phyloP scores from a whole-genome alignment of 2,888 invertebrate genomes.

The Ennomos erosarius region DNA sequence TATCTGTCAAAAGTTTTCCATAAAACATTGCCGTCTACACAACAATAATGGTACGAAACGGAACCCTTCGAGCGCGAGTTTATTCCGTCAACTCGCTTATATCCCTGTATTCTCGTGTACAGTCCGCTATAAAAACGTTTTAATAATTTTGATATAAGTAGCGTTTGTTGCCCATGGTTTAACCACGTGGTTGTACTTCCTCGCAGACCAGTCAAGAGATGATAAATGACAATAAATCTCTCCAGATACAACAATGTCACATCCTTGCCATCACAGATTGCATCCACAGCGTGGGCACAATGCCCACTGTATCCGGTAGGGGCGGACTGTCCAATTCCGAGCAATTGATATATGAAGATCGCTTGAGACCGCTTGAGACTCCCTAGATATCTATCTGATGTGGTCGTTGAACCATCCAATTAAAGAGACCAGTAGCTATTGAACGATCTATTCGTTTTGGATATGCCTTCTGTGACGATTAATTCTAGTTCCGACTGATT shows the following conservation, averaged over 20 bases:
- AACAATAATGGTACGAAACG: too few species aligned
- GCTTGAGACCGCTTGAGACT: constrained; percentile 16
- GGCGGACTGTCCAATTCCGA: constrained; percentile 39
- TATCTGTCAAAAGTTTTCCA: too few species aligned
- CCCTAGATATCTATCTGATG: constrained; percentile 3
- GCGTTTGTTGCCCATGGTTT: too few species aligned
- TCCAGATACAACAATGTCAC: constrained; percentile 33
- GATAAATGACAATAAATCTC: constrained; percentile 31
- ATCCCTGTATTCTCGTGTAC: too few species aligned
- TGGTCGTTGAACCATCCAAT: constrained; percentile 10
- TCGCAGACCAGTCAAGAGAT: too few species aligned
- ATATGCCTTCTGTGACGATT: too few species aligned
- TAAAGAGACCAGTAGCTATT: background rate
- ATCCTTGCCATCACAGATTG: constrained; percentile 38
- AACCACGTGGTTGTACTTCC: too few species aligned
- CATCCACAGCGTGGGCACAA: constrained; percentile 39
- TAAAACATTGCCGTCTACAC: too few species aligned
- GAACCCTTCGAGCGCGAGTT: too few species aligned
- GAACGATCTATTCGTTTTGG: background rate
- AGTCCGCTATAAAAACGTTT: too few species aligned
- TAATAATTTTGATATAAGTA: too few species aligned
- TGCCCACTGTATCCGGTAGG: constrained; percentile 42
- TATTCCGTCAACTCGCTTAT: too few species aligned
- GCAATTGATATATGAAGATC: constrained; percentile 37
- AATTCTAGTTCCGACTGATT: background rate